phyloP scores from a whole-genome alignment of 2,888 invertebrate species.

The Strigamia maritima region DNA sequence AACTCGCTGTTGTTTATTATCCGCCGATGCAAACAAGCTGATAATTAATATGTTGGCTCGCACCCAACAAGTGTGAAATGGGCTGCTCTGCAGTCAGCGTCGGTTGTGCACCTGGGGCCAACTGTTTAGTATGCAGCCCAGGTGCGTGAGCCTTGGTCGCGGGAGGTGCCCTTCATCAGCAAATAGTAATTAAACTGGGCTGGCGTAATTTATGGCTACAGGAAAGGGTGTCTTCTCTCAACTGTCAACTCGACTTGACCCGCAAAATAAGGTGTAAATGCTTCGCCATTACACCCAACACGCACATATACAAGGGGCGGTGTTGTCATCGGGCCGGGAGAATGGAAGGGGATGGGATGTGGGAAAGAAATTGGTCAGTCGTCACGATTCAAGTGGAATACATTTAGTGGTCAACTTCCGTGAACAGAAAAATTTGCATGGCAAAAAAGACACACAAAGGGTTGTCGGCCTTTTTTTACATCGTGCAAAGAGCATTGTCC shows the following conservation, averaged over 20 bases:
- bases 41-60: constrained; percentile 36
- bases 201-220: constrained; percentile 36
- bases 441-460: constrained; percentile 11
- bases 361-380: background rate
- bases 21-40: constrained; percentile 31
- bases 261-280: background rate
- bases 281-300: constrained; percentile 4
- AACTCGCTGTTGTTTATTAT: constrained; percentile 12
- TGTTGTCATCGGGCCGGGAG: background rate
- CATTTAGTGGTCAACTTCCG: constrained; percentile 6
- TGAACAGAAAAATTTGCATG: background rate
- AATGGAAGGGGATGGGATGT: background rate
- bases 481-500: constrained; percentile 25
- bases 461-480: constrained; percentile 23
- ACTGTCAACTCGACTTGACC: constrained; percentile 22
- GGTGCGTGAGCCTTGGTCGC: constrained; percentile 26
- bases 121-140: constrained; percentile 36
- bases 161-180: constrained; percentile 37
- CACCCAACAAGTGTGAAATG: constrained; percentile 35
- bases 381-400: background rate
- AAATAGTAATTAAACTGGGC: constrained; percentile 39
- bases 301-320: background rate
- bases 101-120: constrained; percentile 30
- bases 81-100: constrained; percentile 31
- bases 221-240: constrained; percentile 35